Percentiles rank a stretch among this genome's conserved stretches.
Conservation (phyloP, 2,888 invertebrate genomes). For the Ceramica pisi region DNA sequence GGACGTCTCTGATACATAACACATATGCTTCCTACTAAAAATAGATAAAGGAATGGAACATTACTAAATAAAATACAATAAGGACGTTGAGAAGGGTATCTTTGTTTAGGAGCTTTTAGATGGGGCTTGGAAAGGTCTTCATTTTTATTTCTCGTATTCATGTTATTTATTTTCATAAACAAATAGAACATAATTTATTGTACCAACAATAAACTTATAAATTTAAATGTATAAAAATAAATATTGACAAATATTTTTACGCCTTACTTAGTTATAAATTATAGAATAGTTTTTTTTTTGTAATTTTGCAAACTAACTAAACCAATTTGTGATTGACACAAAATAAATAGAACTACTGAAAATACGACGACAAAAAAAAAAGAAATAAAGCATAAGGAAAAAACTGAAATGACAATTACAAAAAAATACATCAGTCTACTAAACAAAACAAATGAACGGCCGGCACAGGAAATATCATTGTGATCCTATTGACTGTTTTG, state of each 20-base stretch:
- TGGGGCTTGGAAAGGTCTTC: neutral
- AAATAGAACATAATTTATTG: too few species aligned
- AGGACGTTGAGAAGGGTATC: neutral
- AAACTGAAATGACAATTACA: neutral
- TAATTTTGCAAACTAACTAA: too few species aligned
- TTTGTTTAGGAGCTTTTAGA: neutral
- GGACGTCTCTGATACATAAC: neutral
- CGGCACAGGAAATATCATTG: conserved; percentile 16
- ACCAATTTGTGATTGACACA: too few species aligned
- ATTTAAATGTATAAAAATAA: too few species aligned
- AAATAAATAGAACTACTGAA: neutral
- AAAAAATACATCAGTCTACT: neutral
- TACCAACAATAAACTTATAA: too few species aligned
- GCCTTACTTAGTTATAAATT: too few species aligned
- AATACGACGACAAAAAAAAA: neutral
- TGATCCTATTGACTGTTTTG: conserved; percentile 40
- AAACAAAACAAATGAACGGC: conserved; percentile 10
- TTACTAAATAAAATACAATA: neutral
- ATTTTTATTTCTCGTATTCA: neutral
- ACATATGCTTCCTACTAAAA: neutral
- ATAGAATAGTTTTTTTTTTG: too few species aligned
- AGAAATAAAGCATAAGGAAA: neutral
- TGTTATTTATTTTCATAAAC: neutral
- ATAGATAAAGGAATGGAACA: conserved; percentile 7
- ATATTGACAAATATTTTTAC: too few species aligned